Evolutionary conservation across 1,140 invertebrate genomes (phyloP), one percentile per base, ranked within the genome.

Genomic region (Zaprionus ghesquierei): DNA sequence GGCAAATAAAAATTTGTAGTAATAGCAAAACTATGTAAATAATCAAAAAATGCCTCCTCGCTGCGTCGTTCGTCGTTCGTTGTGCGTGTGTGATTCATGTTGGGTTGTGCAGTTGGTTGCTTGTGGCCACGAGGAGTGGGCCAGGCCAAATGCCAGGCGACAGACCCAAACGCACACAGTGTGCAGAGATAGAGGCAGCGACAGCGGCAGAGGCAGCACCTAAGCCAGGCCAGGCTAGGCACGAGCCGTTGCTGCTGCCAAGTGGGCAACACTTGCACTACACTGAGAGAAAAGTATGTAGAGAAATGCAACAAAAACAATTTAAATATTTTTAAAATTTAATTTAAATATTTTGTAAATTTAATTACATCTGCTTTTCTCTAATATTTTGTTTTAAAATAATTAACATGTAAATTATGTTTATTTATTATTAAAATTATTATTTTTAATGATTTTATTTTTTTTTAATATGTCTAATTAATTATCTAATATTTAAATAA

Each of bases 1-100:
- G 71, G 84, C 82, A 87, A 84, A 89, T 89, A 89, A 89, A 89
- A 89, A 89, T 89, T 89, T 89, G 84, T 89, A 89, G 84, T 89
- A 89, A 89, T 89, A 89, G 84, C 84, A 89, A 89, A 89, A 89
- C 84, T 89, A 89, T 89, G 84, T 89, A 89, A 89, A 89, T 89
- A 89, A 89, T 89, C 84, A 89, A 81, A 81, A 85, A 81, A 78
- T 68, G 35, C 64, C 69, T 72, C 63, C 62, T 72, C 46, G 69
- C 25, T 27, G 27, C 27, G 2, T 5, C 69, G n/a, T n/a, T n/a
- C n/a, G n/a, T n/a, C n/a, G n/a, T 59, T 54, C 64, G 61, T 63
- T 60, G 74, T 89, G 80, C 84, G 84, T 89, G 85, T 80, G 85
- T 89, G 84, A 89, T 89, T 89, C 84, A 89, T 89, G 85, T 89